Evolutionary conservation across 2,113 vertebrate species (phyloP).

Genomic region (Mustela nigripes): DNA sequence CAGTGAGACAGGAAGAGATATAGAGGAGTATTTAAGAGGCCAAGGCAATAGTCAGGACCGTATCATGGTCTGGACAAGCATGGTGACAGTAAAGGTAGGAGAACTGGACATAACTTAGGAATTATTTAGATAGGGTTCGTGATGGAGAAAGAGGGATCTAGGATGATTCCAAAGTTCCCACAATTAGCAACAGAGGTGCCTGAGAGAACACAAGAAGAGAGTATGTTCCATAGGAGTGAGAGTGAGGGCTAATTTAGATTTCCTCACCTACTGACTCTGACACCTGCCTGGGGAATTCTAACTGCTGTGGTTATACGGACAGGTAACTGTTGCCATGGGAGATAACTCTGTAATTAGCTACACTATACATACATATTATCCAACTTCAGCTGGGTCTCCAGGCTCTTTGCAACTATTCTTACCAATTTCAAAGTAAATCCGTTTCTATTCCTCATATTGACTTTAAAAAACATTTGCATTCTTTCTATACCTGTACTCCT

Average conservation of each 20-base stretch:
- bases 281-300: neutral
- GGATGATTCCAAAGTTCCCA: neutral
- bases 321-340: neutral
- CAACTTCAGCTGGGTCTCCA: neutral
- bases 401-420: neutral
- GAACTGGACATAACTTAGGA: neutral
- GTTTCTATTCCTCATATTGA: neutral
- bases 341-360: neutral
- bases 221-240: neutral
- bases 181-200: neutral
- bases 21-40: neutral
- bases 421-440: neutral
- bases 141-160: neutral
- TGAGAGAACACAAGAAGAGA: neutral
- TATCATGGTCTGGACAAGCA: neutral
- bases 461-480: neutral
- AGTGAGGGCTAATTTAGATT: neutral
- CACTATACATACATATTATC: fast-evolving
- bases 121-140: neutral
- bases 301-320: neutral
- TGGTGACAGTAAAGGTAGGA: neutral
- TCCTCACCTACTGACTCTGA: neutral
- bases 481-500: neutral
- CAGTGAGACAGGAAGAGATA: neutral
- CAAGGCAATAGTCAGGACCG: neutral